Conservation (phyloP, 2,888 invertebrate species). For the Phoronis australis region DNA sequence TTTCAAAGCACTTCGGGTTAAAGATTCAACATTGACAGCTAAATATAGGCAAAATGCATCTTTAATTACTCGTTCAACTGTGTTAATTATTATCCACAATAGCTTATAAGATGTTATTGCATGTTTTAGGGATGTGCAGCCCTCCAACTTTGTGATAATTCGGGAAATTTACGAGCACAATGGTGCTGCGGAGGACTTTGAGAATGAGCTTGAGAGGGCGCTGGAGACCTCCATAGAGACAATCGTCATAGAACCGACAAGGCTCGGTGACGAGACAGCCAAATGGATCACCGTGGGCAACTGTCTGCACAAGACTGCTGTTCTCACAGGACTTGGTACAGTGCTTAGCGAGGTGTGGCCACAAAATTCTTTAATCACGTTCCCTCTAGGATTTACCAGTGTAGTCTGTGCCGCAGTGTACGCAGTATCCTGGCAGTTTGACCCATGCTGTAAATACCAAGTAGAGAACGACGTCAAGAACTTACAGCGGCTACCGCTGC, state of each 20-base stretch:
- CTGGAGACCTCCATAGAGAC: conserved; percentile 77
- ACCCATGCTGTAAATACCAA: conserved; percentile 95
- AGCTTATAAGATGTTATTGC: no score
- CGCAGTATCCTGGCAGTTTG: conserved; percentile 91
- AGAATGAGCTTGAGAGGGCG: conserved; percentile 87
- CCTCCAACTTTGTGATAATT: conserved; percentile 61
- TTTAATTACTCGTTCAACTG: no score
- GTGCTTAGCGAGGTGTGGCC: conserved; percentile 58
- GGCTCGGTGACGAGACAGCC: conserved; percentile 77
- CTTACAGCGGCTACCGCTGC: conserved; percentile 48
- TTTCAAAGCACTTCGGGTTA: no score
- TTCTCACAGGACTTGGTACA: conserved; percentile 64
- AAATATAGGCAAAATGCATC: no score
- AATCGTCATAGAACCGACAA: conserved; percentile 88
- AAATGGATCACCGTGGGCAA: conserved; percentile 94
- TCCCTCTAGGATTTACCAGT: conserved; percentile 74
- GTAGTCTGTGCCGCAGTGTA: conserved; percentile 83
- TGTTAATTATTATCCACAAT: no score
- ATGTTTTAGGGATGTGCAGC: background rate
- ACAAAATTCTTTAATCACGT: conserved; percentile 64
- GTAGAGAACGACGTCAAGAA: conserved; percentile 56
- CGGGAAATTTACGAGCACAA: conserved; percentile 83
- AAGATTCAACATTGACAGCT: no score
- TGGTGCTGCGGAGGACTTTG: conserved; percentile 72
- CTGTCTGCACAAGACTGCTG: conserved; percentile 86